Base-by-base conservation (phyloP, 2,888 invertebrate species). In the Diadromus collaris region DNA sequence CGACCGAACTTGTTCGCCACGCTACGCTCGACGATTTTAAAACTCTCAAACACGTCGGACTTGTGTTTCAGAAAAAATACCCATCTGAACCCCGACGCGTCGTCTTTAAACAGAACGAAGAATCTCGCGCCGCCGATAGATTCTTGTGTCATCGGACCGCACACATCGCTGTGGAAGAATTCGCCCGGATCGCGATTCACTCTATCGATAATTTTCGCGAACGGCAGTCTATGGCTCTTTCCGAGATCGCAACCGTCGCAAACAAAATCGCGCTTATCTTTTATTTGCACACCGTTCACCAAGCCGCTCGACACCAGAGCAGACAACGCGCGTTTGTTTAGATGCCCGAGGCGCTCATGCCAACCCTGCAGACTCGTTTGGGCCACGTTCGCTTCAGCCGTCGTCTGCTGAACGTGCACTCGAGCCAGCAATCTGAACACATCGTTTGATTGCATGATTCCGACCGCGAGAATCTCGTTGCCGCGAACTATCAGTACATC, bases 241-340 rank as follows among this genome's bases (percentile, higher is more conserved):
- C 83, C 79, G 27, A 82, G 72, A 46, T 70, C 64, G 75, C 81
- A 84, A 19, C 76, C 68, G 48, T 79, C 84, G 80, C 83, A 83
- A 19, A 82, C 67, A 54, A 67, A 78, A 29, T 83, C 78, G 29
- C 67, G 68, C 46, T 64, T 80, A 16, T 79, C 60, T 10, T 61
- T 61, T 7, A 65, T 13, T 56, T 54, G 65, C 10, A 73, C 65
- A 13, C 65, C 73, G 13, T 56, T 51, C 21, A 73, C 58, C 9
- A 58, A 7, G 16, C 19, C 73, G 10, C 38, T 56, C 27, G 29
- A 21, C 2, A 73, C 54, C 2, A 73, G n/a, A 7, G 6, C 58
- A 3, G 16, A 16, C 24, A 71, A n/a, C 44, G 60, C 61, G n/a
- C 71, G 58, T 9, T 51, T 41, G 51, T 75, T 76, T n/a, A 75